phyloP scores from a whole-genome alignment of 1,140 invertebrate genomes.

The Streblospio benedicti region DNA sequence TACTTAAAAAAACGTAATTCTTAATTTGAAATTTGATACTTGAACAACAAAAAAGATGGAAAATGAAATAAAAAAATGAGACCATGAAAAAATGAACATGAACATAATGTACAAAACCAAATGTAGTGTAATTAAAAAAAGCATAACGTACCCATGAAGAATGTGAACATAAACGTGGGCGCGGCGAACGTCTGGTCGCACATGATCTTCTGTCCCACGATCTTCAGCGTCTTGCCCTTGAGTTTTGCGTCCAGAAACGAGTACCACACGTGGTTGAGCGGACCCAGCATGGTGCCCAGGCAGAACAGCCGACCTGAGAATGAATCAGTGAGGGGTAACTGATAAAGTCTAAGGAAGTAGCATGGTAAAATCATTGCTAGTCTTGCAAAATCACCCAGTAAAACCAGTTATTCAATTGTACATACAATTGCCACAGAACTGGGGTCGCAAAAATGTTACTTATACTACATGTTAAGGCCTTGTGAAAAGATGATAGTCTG shows the following conservation, averaged over 20 bases:
- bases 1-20: too few species aligned
- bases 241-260: constrained; percentile 17
- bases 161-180: constrained; percentile 18
- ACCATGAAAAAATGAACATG: background rate
- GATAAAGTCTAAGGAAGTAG: too few species aligned
- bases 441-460: too few species aligned
- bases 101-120: background rate
- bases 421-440: too few species aligned
- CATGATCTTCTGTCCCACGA: constrained; percentile 22
- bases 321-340: constrained; percentile 1
- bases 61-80: background rate
- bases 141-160: constrained; percentile 18
- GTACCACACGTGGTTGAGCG: constrained; percentile 23
- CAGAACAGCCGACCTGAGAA: constrained; percentile 15
- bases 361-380: too few species aligned
- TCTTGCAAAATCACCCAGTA: too few species aligned
- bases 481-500: too few species aligned
- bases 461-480: too few species aligned
- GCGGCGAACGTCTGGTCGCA: constrained; percentile 22
- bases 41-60: too few species aligned
- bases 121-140: background rate
- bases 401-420: too few species aligned
- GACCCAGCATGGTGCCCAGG: constrained; percentile 17
- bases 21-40: too few species aligned
- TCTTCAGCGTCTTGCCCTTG: background rate